Conservation (phyloP, 2,888 invertebrate species). For the Heteropelma amictum region DNA sequence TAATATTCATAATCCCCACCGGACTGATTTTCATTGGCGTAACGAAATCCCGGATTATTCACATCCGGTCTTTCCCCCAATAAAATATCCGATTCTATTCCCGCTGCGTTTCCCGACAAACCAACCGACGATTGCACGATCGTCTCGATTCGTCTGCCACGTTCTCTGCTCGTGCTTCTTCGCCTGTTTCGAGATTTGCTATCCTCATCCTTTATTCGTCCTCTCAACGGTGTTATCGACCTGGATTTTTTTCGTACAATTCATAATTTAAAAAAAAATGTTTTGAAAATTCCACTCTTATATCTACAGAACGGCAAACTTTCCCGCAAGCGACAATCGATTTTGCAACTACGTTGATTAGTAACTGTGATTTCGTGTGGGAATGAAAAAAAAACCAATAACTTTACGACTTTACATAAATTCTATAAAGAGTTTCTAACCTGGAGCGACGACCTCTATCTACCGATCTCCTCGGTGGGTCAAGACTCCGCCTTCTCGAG, state of each 20-base stretch:
- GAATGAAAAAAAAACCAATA: too few relatives aligned
- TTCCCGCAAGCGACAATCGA: too few relatives aligned
- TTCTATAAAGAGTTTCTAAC: too few relatives aligned
- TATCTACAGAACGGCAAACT: too few relatives aligned
- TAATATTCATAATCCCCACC: slow-evolving; percentile 72
- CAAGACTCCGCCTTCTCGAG: slow-evolving; percentile 74
- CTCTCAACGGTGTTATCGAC: slow-evolving; percentile 61
- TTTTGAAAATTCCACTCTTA: too few relatives aligned
- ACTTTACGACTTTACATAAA: too few relatives aligned
- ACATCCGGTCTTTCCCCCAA: slow-evolving; percentile 49
- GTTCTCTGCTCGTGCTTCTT: slow-evolving; percentile 59
- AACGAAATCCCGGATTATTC: slow-evolving; percentile 64
- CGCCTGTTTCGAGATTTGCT: slow-evolving; percentile 39
- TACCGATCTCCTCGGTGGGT: slow-evolving; percentile 70
- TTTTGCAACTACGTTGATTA: too few relatives aligned
- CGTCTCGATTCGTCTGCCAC: slow-evolving; percentile 71
- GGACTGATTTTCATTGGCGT: slow-evolving; percentile 64
- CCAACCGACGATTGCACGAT: slow-evolving; percentile 70
- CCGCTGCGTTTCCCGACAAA: slow-evolving; percentile 55
- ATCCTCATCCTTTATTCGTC: slow-evolving; percentile 59
- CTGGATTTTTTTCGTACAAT: too few relatives aligned
- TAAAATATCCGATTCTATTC: slow-evolving; percentile 58
- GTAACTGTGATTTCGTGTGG: too few relatives aligned
- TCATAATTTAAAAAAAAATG: too few relatives aligned
- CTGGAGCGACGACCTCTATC: slow-evolving; percentile 68